Evolutionary conservation across 2,113 vertebrate genomes (phyloP).

Genomic region (Connochaetes taurinus): DNA sequence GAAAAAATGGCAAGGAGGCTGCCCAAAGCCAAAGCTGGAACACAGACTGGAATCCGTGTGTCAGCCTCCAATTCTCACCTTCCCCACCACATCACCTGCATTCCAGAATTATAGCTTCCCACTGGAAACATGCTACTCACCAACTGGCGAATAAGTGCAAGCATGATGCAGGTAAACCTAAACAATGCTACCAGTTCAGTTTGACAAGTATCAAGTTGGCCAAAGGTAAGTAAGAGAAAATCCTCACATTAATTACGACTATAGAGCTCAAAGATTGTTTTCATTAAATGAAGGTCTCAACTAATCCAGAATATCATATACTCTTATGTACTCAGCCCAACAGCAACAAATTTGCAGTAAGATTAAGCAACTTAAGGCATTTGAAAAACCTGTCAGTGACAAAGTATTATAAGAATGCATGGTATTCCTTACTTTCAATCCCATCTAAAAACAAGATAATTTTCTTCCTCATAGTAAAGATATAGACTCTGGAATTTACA

Average conservation of each 20-base stretch:
- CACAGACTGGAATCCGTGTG: background rate
- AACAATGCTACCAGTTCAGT: background rate
- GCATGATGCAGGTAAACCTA: background rate
- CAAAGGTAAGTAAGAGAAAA: background rate
- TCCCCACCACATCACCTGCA: background rate
- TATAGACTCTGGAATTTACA: slow-evolving; percentile 5
- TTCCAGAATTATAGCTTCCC: background rate
- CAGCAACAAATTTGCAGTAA: slow-evolving; percentile 13
- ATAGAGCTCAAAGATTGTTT: slow-evolving; percentile 12
- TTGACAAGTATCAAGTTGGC: background rate
- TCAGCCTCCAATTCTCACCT: background rate
- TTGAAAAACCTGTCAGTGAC: slow-evolving; percentile 19
- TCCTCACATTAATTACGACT: background rate
- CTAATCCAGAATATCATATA: background rate
- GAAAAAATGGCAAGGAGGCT: background rate
- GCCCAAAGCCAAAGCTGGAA: background rate
- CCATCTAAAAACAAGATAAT: slow-evolving; percentile 17
- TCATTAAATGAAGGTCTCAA: background rate
- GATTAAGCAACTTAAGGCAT: background rate
- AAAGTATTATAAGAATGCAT: slow-evolving; percentile 6
- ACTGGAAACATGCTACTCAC: background rate
- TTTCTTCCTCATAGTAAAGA: slow-evolving; percentile 26
- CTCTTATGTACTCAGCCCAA: background rate
- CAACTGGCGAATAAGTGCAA: background rate
- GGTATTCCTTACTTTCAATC: slow-evolving; percentile 10